Evolutionary conservation across 1,140 invertebrate genomes (phyloP).

Genomic region (Brachionus rotundiformis): DNA sequence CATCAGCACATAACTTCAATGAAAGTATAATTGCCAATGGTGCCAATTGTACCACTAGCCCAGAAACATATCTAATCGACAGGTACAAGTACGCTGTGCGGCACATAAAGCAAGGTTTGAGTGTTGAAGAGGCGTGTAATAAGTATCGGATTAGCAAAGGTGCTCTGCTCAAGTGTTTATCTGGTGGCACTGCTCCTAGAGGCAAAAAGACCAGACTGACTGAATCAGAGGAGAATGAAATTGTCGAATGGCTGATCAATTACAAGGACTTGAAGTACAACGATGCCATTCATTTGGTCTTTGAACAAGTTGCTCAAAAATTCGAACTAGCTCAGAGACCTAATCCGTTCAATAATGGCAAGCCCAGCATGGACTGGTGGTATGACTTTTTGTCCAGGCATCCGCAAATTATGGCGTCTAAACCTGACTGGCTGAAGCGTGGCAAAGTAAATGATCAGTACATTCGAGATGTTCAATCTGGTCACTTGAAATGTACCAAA

Average conservation of each 20-base stretch:
- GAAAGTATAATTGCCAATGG: constrained; percentile 27
- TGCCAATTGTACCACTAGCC: background rate
- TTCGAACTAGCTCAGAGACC: constrained; percentile 29
- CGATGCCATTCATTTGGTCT: constrained; percentile 48
- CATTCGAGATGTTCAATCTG: constrained; percentile 46
- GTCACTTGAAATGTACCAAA: constrained; percentile 51
- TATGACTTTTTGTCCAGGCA: constrained; percentile 52
- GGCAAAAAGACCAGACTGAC: constrained; percentile 48
- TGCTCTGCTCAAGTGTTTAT: constrained; percentile 38
- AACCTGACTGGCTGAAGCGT: constrained; percentile 49
- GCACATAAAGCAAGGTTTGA: constrained; percentile 51
- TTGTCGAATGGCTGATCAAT: constrained; percentile 52
- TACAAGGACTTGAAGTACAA: constrained; percentile 51
- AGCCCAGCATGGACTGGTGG: constrained; percentile 52
- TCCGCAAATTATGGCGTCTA: constrained; percentile 52
- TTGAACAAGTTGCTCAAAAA: constrained; percentile 49
- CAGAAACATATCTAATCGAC: constrained; percentile 50
- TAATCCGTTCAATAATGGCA: constrained; percentile 51
- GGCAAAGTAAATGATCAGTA: constrained; percentile 52
- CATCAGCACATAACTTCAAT: constrained; percentile 39
- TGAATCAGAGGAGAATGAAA: constrained; percentile 48
- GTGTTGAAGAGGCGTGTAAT: constrained; percentile 51
- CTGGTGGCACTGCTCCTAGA: constrained; percentile 37
- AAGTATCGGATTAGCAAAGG: constrained; percentile 45
- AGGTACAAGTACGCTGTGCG: constrained; percentile 47